These are phyloP conservation scores for Melanostoma mellinum DNA, from an alignment of 2,888 invertebrate species.

Conservation along the genomic window DNA sequence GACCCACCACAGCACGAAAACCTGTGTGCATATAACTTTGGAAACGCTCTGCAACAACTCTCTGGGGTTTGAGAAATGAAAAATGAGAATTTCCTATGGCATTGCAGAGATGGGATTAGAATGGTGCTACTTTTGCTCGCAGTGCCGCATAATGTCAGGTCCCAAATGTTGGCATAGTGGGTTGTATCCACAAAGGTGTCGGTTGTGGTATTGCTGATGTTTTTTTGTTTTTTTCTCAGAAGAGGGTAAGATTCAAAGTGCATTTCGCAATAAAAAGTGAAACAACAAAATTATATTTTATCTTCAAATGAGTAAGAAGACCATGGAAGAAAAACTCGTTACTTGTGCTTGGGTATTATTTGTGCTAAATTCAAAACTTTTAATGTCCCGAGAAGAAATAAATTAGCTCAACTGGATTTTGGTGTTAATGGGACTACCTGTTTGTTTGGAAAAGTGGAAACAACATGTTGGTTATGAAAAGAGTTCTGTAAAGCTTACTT, in stretches of 20 bases:
- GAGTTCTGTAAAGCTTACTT: too few species aligned
- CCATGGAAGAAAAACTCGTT: slow-evolving; percentile 24
- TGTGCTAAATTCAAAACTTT: slow-evolving; percentile 32
- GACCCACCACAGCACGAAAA: slow-evolving; percentile 12
- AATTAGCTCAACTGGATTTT: neutral
- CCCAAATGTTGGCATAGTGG: slow-evolving; percentile 22
- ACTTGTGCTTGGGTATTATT: slow-evolving; percentile 8
- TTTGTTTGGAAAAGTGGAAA: too few species aligned
- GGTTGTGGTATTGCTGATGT: slow-evolving; percentile 27
- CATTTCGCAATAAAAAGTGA: slow-evolving; percentile 56
- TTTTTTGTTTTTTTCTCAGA: slow-evolving; percentile 20
- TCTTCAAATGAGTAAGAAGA: slow-evolving; percentile 39
- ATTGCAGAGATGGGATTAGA: slow-evolving; percentile 60
- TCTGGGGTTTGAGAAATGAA: slow-evolving; percentile 41
- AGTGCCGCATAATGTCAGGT: slow-evolving; percentile 42
- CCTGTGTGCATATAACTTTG: slow-evolving; percentile 20
- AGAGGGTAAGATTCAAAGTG: slow-evolving; percentile 14
- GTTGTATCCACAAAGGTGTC: slow-evolving; percentile 14
- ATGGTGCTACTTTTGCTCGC: slow-evolving; percentile 10
- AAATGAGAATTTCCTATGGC: slow-evolving; percentile 54
- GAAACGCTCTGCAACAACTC: neutral
- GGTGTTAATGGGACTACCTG: slow-evolving; percentile 18
- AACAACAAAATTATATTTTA: slow-evolving; percentile 39
- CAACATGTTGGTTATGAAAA: too few species aligned
- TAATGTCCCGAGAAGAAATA: slow-evolving; percentile 28